Conservation (phyloP, 2,888 invertebrate species). For the Meteorus cinctellus region DNA sequence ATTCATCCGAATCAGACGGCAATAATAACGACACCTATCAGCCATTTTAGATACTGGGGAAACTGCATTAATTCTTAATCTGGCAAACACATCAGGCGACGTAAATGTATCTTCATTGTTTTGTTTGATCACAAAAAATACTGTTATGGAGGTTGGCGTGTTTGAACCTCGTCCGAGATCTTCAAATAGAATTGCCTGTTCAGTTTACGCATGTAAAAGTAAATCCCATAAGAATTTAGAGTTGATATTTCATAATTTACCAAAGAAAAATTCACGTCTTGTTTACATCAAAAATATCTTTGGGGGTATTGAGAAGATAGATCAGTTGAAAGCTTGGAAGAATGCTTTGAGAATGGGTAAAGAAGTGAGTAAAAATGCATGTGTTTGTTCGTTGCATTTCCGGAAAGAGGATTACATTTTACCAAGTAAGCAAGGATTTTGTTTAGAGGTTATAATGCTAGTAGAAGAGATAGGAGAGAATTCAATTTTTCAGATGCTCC, state of each 20-base stretch:
- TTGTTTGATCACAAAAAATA: no score
- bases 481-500: neutral
- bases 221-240: constrained; percentile 6
- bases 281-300: neutral
- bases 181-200: no score
- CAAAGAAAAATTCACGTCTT: neutral
- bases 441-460: neutral
- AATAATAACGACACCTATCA: no score
- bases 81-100: no score
- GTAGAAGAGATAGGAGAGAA: neutral
- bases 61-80: no score
- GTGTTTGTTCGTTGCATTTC: constrained; percentile 1
- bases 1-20: no score
- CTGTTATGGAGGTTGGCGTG: no score
- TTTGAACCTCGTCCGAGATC: no score
- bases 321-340: constrained; percentile 4
- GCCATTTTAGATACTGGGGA: no score
- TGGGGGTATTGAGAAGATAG: neutral
- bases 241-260: neutral
- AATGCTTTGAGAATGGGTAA: neutral
- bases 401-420: neutral
- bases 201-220: neutral
- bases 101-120: no score
- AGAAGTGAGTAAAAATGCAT: neutral
- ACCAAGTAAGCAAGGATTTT: neutral